These are phyloP conservation scores for Columbina picui DNA, from an alignment of 2,113 vertebrate genomes.

Conservation along the genomic window DNA sequence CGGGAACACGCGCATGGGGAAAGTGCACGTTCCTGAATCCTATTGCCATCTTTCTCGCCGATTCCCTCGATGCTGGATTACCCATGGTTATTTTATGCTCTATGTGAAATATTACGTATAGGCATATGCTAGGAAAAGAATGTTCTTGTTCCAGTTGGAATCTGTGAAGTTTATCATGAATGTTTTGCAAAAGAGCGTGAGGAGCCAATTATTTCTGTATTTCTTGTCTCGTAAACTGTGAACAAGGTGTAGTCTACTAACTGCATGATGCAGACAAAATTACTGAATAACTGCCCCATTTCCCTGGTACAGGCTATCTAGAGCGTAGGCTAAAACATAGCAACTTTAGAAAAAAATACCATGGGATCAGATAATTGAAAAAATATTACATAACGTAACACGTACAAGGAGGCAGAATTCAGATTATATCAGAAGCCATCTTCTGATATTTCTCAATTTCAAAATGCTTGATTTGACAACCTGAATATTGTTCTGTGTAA, in stretches of 20 bases:
- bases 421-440: conserved; percentile 11
- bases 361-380: neutral
- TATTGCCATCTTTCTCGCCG: neutral
- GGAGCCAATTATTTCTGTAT: neutral
- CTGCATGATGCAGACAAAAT: neutral
- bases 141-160: neutral
- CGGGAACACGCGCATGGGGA: neutral
- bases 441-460: conserved; percentile 5
- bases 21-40: neutral
- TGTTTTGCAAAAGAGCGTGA: neutral
- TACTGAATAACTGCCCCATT: neutral
- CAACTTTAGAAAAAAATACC: neutral
- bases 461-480: conserved; percentile 37
- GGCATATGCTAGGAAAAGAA: neutral
- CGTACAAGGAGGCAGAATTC: neutral
- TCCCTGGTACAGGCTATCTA: neutral
- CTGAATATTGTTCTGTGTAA: conserved; percentile 39
- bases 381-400: neutral
- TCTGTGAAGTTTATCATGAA: neutral
- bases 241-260: neutral
- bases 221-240: neutral
- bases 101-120: neutral
- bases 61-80: neutral
- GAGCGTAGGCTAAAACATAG: neutral
- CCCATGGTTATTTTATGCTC: neutral